phyloP scores from a whole-genome alignment of 2,888 invertebrate genomes.

The Acrobasis consociella region DNA sequence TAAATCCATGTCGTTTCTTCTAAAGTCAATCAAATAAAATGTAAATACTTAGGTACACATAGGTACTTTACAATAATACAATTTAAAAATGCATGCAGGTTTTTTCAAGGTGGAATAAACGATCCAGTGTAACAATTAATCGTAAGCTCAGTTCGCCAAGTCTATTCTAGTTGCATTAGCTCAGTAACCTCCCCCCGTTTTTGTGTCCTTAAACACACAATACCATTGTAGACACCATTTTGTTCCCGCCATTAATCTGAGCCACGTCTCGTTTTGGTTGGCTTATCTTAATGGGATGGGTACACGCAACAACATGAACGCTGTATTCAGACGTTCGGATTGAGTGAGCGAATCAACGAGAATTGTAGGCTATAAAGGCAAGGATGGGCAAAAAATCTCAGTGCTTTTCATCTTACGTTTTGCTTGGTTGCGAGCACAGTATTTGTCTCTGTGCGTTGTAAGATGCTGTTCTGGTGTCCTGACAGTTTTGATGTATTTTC shows the following conservation, averaged over 20 bases:
- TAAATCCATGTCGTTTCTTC: no score
- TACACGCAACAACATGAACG: constrained; percentile 57
- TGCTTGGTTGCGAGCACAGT: neutral
- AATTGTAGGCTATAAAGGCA: constrained; percentile 32
- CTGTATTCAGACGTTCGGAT: constrained; percentile 45
- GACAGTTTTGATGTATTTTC: no score
- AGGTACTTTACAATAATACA: no score
- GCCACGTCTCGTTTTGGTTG: constrained; percentile 59
- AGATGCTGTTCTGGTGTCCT: neutral
- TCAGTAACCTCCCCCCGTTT: constrained; percentile 20
- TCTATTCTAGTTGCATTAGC: neutral
- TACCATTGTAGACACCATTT: constrained; percentile 57
- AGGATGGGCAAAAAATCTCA: constrained; percentile 13
- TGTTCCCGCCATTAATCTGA: constrained; percentile 63
- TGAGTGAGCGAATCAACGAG: constrained; percentile 40
- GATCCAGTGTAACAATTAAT: neutral
- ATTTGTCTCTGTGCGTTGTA: neutral
- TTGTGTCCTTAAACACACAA: constrained; percentile 37
- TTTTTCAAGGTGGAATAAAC: no score
- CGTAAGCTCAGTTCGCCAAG: neutral
- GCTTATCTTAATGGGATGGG: constrained; percentile 65
- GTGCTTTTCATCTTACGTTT: neutral
- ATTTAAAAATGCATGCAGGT: no score
- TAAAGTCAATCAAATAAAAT: no score
- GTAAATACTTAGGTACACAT: no score